Percentiles rank a stretch among this genome's conserved stretches.
Evolutionary conservation across 2,888 invertebrate genomes (phyloP).

Genomic region (Latrodectus hesperus): DNA sequence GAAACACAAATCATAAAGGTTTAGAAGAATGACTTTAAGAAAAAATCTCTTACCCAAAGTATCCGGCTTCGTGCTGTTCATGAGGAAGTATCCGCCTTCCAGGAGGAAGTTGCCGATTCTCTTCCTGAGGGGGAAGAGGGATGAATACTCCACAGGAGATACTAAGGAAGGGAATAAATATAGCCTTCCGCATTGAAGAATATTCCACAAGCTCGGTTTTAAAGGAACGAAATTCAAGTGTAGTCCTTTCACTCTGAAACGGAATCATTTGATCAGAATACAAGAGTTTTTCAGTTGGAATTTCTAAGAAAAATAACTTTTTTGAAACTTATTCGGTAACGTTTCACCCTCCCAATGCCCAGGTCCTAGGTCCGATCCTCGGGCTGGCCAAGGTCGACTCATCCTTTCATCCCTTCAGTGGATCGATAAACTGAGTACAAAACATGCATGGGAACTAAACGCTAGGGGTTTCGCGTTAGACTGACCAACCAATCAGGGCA

Average conservation of each 20-base stretch:
- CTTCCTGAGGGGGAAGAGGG: conserved; percentile 13
- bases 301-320: not conserved
- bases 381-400: too few relatives aligned
- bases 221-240: conserved; percentile 24
- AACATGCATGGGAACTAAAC: too few relatives aligned
- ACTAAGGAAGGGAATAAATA: conserved; percentile 25
- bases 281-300: not conserved
- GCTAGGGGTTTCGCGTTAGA: too few relatives aligned
- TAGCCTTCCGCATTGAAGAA: not conserved
- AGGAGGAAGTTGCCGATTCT: not conserved
- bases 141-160: conserved; percentile 2
- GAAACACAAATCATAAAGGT: too few relatives aligned
- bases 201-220: conserved; percentile 3
- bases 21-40: not conserved
- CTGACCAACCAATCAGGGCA: too few relatives aligned
- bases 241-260: conserved; percentile 9
- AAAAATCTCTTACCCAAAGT: conserved; percentile 26
- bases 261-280: not conserved
- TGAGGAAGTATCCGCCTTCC: conserved; percentile 43
- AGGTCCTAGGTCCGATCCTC: too few relatives aligned
- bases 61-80: conserved; percentile 43
- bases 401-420: too few relatives aligned
- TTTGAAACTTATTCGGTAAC: too few relatives aligned
- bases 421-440: too few relatives aligned
- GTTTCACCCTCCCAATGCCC: too few relatives aligned